Percentiles rank a stretch among this genome's conserved stretches.
phyloP scores from a whole-genome alignment of 2,113 vertebrate genomes.

The Phalacrocorax brasilianus region DNA sequence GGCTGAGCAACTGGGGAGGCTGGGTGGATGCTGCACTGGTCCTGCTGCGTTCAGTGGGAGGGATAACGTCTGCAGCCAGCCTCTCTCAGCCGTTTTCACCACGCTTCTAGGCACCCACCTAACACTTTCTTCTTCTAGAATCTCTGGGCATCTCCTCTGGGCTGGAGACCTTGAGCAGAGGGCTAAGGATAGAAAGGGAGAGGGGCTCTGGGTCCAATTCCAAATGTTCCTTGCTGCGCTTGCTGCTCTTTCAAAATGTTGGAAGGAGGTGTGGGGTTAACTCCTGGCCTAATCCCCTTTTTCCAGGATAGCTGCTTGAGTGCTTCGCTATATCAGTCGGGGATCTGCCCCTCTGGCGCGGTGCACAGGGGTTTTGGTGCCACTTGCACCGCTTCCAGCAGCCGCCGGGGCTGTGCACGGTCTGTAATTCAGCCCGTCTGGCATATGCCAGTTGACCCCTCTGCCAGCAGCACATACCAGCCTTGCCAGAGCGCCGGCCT shows the following conservation, averaged over 20 bases:
- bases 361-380: neutral
- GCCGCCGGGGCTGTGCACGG: neutral
- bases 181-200: neutral
- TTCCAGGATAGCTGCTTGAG: neutral
- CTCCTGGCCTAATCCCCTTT: neutral
- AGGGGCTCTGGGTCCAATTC: neutral
- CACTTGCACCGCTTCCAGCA: neutral
- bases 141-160: neutral
- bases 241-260: neutral
- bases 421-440: neutral
- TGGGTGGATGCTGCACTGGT: neutral
- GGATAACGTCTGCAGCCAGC: neutral
- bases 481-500: neutral
- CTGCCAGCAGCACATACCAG: neutral
- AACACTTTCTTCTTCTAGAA: neutral
- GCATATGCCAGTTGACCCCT: rapidly evolving
- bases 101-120: neutral
- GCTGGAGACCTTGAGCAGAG: neutral
- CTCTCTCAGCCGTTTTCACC: neutral
- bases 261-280: neutral
- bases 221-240: neutral
- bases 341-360: neutral
- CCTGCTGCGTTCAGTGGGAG: neutral
- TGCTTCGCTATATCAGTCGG: neutral
- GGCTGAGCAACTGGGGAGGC: neutral